Evolutionary conservation across 2,888 invertebrate species (phyloP).

Genomic region (Chaetogeoica ovagalla): DNA sequence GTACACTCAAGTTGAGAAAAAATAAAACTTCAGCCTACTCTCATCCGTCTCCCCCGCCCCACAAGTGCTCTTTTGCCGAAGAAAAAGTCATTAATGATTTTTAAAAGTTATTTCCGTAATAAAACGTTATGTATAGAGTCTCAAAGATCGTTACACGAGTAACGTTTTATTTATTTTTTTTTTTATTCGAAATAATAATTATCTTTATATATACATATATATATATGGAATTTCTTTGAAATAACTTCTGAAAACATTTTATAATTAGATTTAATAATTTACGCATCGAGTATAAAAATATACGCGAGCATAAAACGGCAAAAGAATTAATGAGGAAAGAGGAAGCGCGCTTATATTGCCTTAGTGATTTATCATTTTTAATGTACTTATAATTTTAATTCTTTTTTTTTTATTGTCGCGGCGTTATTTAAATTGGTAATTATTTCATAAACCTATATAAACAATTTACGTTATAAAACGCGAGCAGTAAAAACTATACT

Average conservation of each 20-base stretch:
- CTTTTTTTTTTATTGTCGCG: background rate
- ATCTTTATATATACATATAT: background rate
- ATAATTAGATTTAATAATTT: constrained; percentile 47
- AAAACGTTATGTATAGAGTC: constrained; percentile 2
- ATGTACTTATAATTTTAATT: constrained; percentile 9
- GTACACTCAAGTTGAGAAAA: background rate
- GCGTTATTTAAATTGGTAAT: constrained; percentile 14
- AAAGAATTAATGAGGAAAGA: constrained; percentile 29
- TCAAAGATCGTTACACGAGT: background rate
- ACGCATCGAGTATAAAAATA: background rate
- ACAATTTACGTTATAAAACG: constrained; percentile 1
- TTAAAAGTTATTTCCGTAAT: constrained; percentile 26
- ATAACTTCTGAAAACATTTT: constrained; percentile 30
- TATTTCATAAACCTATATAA: constrained; percentile 19
- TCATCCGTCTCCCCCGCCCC: no score
- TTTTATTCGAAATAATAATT: constrained; percentile 16
- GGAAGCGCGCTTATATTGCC: constrained; percentile 21
- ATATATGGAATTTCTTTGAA: background rate
- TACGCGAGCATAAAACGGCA: background rate
- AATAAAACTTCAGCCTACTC: no score
- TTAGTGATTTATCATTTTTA: constrained; percentile 32
- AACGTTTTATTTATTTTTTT: background rate
- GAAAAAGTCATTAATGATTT: constrained; percentile 36
- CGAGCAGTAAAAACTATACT: background rate
- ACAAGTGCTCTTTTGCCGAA: background rate